A percentile compares a stretch with the other conserved stretches of the same genome.
These are phyloP conservation scores for Leucophenga maculata DNA, from an alignment of 2,888 invertebrate genomes.

Conservation along the genomic window DNA sequence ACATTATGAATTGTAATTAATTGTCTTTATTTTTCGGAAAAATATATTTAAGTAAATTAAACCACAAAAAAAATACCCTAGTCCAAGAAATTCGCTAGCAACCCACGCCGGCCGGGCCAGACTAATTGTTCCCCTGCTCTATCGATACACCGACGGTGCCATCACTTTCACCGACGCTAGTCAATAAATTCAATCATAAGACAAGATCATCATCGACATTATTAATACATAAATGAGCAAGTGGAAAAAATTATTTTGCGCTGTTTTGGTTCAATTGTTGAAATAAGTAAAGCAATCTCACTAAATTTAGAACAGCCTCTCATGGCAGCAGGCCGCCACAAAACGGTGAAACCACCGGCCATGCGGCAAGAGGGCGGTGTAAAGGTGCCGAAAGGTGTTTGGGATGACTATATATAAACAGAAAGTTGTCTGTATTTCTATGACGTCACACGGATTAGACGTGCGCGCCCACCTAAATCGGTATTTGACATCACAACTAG, in stretches of 20 bases:
- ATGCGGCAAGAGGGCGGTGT: not conserved
- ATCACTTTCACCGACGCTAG: not conserved
- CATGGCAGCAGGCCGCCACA: not conserved
- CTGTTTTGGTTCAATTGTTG: not conserved
- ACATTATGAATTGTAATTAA: too few species aligned
- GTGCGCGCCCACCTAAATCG: constrained; percentile 11
- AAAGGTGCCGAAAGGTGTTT: constrained; percentile 1
- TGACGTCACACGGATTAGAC: constrained; percentile 14
- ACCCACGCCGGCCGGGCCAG: too few species aligned
- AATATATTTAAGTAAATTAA: not conserved
- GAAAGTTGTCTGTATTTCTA: not conserved
- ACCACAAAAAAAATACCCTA: not conserved
- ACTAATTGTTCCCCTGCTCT: too few species aligned
- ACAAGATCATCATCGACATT: constrained; percentile 2
- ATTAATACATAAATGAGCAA: not conserved
- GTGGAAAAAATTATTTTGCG: not conserved
- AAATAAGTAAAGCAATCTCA: constrained; percentile 8
- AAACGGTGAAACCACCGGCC: not conserved
- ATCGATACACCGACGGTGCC: too few species aligned
- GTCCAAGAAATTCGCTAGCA: constrained; percentile 5
- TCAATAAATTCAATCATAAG: constrained; percentile 18
- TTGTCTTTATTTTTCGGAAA: too few species aligned
- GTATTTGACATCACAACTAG: constrained; percentile 42
- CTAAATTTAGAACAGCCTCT: constrained; percentile 21
- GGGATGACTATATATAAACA: constrained; percentile 3